Percentiles rank a stretch among this genome's conserved stretches.
These are phyloP conservation scores for Lottia gigantea DNA, from an alignment of 2,888 invertebrate genomes.

Conservation along the genomic window DNA sequence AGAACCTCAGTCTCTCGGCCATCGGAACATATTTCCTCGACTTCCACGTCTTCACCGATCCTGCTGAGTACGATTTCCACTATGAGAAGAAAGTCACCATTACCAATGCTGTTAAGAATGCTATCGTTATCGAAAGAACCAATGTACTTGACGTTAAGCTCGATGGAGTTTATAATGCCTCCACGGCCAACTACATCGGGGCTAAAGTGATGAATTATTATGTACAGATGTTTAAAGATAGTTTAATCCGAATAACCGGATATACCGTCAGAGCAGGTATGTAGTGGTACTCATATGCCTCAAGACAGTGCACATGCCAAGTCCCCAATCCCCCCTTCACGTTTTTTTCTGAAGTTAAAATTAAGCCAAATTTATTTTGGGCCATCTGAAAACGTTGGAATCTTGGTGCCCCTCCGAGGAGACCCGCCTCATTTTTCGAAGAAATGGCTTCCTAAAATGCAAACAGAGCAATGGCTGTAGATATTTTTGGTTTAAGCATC, in stretches of 20 bases:
- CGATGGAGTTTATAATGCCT: conserved; percentile 20
- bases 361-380: too few species aligned
- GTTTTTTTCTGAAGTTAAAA: too few species aligned
- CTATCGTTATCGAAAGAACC: conserved; percentile 22
- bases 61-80: conserved; percentile 23
- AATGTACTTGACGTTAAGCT: conserved; percentile 27
- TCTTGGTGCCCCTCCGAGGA: too few species aligned
- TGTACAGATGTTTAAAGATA: conserved; percentile 15
- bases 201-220: conserved; percentile 24
- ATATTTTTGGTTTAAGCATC: neutral
- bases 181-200: conserved; percentile 20
- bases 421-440: too few species aligned
- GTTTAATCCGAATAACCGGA: conserved; percentile 13
- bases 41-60: conserved; percentile 26
- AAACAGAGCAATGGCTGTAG: neutral
- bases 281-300: neutral
- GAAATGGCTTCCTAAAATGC: too few species aligned
- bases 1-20: conserved; percentile 22
- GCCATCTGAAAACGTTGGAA: too few species aligned
- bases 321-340: too few species aligned
- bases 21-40: conserved; percentile 29
- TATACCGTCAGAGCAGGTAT: conserved; percentile 23
- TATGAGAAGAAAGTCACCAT: conserved; percentile 15
- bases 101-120: conserved; percentile 19
- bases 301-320: too few species aligned